Percentiles rank a stretch among this genome's conserved stretches.
Evolutionary conservation across 2,888 invertebrate species (phyloP).

Genomic region (Dexiosoma caninum): DNA sequence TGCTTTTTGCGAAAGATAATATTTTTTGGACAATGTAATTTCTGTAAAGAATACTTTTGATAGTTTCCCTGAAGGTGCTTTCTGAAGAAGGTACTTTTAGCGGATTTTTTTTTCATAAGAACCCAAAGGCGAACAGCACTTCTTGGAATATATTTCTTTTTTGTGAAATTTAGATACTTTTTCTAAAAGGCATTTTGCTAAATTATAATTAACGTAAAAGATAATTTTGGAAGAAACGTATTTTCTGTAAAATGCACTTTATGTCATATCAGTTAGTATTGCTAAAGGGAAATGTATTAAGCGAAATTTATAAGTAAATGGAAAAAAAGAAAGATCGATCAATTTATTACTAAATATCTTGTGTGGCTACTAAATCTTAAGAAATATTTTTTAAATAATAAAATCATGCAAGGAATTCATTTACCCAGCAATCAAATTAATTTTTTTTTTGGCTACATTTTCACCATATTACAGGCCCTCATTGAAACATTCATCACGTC

Average conservation of each 20-base stretch:
- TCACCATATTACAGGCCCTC: slow-evolving; percentile 67
- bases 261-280: too few species aligned
- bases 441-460: slow-evolving; percentile 19
- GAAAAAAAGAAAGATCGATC: neutral
- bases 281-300: too few species aligned
- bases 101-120: too few species aligned
- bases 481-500: slow-evolving; percentile 66
- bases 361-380: neutral
- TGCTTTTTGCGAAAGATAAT: too few species aligned
- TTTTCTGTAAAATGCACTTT: too few species aligned
- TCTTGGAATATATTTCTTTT: too few species aligned
- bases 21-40: neutral
- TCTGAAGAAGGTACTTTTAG: neutral
- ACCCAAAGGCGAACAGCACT: too few species aligned
- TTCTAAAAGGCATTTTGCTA: too few species aligned
- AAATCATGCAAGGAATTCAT: neutral
- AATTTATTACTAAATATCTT: neutral
- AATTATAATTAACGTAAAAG: too few species aligned
- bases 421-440: slow-evolving; percentile 15
- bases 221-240: too few species aligned
- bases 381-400: slow-evolving; percentile 27
- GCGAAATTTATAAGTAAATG: too few species aligned
- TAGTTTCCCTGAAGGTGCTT: neutral
- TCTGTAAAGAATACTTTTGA: neutral
- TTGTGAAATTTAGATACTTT: too few species aligned